Evolutionary conservation across 2,888 invertebrate species (phyloP).

Genomic region (Dioctria linearis): DNA sequence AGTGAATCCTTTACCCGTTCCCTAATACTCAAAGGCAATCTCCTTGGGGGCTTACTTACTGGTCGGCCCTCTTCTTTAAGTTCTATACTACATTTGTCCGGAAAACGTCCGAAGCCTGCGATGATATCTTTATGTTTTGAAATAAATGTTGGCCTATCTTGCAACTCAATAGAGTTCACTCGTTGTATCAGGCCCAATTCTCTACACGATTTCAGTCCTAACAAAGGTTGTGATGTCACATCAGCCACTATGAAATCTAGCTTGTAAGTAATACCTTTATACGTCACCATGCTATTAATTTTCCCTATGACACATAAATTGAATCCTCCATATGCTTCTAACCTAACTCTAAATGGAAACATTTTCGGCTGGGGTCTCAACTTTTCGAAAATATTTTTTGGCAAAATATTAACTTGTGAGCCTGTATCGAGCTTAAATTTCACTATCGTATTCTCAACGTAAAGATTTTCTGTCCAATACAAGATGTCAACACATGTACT

Average conservation of each 20-base stretch:
- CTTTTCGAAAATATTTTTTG: not conserved
- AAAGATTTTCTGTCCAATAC: not conserved
- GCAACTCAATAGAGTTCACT: not conserved
- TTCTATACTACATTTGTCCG: not conserved
- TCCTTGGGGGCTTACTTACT: not conserved
- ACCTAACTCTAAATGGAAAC: not conserved
- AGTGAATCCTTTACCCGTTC: no score
- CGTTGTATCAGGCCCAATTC: not conserved
- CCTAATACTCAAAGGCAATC: no score
- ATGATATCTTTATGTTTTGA: not conserved
- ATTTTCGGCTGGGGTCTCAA: not conserved
- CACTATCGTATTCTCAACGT: not conserved
- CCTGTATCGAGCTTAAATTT: not conserved
- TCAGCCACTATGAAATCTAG: not conserved
- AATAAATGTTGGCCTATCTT: not conserved
- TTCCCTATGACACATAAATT: not conserved
- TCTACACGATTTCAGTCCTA: not conserved
- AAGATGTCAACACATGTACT: no score
- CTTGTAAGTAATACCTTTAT: not conserved
- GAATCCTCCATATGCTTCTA: not conserved
- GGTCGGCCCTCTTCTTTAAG: not conserved
- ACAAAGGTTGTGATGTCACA: not conserved
- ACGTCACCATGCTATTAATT: not conserved
- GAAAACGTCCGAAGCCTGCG: not conserved
- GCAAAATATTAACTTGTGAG: conserved; percentile 1